phyloP scores from a whole-genome alignment of 1,140 invertebrate genomes.

The Drosophila albomicans region DNA sequence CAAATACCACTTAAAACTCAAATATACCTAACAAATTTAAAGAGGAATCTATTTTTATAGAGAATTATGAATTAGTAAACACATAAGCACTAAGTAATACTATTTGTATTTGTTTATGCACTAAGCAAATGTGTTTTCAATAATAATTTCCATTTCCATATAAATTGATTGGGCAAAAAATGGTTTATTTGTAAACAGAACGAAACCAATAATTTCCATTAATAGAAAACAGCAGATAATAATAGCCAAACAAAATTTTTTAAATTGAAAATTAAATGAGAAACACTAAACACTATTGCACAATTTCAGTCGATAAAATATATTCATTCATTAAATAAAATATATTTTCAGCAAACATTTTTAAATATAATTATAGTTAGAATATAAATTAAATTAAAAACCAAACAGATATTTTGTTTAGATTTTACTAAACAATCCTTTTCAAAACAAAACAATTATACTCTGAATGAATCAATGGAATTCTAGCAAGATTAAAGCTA shows the following conservation, averaged over 20 bases:
- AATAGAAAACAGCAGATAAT: neutral
- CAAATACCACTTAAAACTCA: constrained; percentile 29
- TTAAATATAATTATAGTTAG: no score
- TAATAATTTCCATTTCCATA: neutral
- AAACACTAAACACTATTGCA: no score
- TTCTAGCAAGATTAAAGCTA: constrained; percentile 20
- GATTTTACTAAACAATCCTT: no score
- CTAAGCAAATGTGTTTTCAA: neutral
- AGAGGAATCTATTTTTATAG: neutral
- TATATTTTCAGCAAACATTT: no score
- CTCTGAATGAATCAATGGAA: no score
- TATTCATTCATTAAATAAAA: no score
- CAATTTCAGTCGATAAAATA: no score
- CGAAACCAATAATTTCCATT: neutral
- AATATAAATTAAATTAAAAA: no score
- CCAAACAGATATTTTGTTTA: no score
- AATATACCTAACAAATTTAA: constrained; percentile 10
- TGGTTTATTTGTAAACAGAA: constrained; percentile 1
- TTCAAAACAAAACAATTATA: no score
- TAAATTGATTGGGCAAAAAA: neutral
- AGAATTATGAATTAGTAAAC: constrained; percentile 5
- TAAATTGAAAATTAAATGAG: no score
- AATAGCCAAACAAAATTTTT: neutral
- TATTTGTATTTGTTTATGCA: constrained; percentile 13
- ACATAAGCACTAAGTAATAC: neutral